Evolutionary conservation across 2,113 vertebrate genomes (phyloP), one percentile per base, ranked within the genome.

Genomic region (Eidolon helvum): DNA sequence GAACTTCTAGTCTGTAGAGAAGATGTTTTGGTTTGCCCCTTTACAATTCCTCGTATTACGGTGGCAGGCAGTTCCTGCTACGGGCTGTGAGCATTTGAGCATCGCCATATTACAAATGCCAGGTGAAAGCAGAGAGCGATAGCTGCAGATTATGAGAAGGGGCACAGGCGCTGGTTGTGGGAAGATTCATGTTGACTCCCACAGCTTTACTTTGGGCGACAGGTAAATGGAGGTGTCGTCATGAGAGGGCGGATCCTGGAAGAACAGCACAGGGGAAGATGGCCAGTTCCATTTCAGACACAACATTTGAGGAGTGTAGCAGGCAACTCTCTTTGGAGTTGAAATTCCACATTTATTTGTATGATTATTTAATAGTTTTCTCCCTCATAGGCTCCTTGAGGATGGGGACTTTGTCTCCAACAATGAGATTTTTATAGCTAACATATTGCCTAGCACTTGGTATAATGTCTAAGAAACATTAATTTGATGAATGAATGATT

Each of bases 101-200:
- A 4, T 9, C 7, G 19, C 7, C n/a, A 2, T 1, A n/a, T 22
- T 4, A 14, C 3, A 7, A 19, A 57, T 2, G 3, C 53, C 43
- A 18, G 88, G 77, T n/a, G 61, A 26, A 40, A 35, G 10, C 43
- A 59, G 30, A 79, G 0, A 5, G 24, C 21, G 9, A 43, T 14
- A 30, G 24, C 78, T 55, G 9, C 30, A 11, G 66, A 26, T 5
- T 10, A 28, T 0, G 68, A 78, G 43, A 53, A 33, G 82, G 22
- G 40, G 7, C 35, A 8, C 0, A 18, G 43, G 65, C 6, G 2
- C 63, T 33, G 26, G 50, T 5, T 53, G 82, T 61, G 55, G 75
- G 48, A 71, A 75, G 61, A 11, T 14, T 63, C 40, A 8, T 33
- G 18, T 1, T 22, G 69, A 50, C 3, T 55, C 30, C 28, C 40